A percentile compares a stretch with the other conserved stretches of the same genome.
Evolutionary conservation across 2,113 vertebrate species (phyloP).

Genomic region (Lontra canadensis): DNA sequence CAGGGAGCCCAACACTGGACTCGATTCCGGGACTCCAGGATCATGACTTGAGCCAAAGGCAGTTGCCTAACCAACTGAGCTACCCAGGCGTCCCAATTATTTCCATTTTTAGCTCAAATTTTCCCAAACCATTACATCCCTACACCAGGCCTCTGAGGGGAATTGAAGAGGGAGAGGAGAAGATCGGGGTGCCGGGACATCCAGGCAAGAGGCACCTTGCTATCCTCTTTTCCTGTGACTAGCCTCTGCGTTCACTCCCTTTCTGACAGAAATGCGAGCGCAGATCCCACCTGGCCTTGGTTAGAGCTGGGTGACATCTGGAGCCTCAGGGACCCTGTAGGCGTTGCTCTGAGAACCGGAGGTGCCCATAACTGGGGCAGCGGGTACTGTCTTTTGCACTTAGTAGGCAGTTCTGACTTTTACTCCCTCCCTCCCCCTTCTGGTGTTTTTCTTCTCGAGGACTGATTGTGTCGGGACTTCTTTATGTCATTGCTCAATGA

Average conservation of each 20-base stretch:
- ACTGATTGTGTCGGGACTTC: background rate
- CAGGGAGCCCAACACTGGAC: too few species aligned
- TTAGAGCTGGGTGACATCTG: background rate
- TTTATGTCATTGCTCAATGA: conserved; percentile 36
- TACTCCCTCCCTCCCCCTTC: background rate
- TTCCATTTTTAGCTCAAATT: background rate
- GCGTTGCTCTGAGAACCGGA: background rate
- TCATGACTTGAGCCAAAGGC: too few species aligned
- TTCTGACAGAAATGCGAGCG: background rate
- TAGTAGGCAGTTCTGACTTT: background rate
- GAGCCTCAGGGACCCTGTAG: background rate
- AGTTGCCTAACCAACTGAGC: too few species aligned
- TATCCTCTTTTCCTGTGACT: background rate
- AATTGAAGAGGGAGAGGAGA: background rate
- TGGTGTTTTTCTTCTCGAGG: conserved; percentile 23
- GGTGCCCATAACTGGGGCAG: background rate
- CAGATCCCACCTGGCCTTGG: background rate
- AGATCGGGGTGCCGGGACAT: background rate
- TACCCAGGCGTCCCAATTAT: background rate
- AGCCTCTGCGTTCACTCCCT: too few species aligned
- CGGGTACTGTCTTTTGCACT: accelerated
- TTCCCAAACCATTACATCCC: background rate
- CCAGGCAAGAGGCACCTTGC: accelerated
- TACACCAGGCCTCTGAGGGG: background rate
- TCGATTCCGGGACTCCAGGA: too few species aligned